Evolutionary conservation across 2,888 invertebrate species (phyloP).

Genomic region (Perizoma affinitatum): DNA sequence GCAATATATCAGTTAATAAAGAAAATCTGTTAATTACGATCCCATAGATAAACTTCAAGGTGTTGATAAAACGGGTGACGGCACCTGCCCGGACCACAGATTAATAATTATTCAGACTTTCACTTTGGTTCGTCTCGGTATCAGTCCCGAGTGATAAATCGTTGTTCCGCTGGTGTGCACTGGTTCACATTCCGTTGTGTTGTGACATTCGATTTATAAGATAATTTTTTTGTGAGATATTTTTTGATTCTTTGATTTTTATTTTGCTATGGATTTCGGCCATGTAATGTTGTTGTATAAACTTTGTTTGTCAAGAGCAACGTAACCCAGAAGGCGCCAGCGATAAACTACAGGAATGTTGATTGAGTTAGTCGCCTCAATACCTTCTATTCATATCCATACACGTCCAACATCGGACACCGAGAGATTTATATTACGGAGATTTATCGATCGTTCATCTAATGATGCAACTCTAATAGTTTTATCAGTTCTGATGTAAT

Average conservation of each 20-base stretch:
- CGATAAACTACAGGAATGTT: conserved; percentile 51
- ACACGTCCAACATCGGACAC: conserved; percentile 18
- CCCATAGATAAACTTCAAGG: conserved; percentile 34
- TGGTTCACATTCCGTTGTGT: conserved; percentile 3
- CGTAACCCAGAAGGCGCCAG: conserved; percentile 11
- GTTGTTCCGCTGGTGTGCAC: conserved; percentile 3
- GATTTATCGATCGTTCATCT: conserved; percentile 39
- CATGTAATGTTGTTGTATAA: no score
- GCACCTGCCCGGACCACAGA: conserved; percentile 23
- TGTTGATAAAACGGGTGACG: conserved; percentile 30
- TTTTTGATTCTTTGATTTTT: not conserved
- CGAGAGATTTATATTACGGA: conserved; percentile 20
- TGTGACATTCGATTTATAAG: conserved; percentile 11
- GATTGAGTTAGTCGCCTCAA: conserved; percentile 56
- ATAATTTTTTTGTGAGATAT: not conserved
- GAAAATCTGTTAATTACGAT: conserved; percentile 41
- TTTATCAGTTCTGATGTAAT: conserved; percentile 34
- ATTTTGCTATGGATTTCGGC: no score
- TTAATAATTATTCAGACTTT: conserved; percentile 29
- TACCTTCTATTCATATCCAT: conserved; percentile 36
- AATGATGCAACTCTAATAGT: conserved; percentile 36
- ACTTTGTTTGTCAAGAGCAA: not conserved
- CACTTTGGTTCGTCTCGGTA: conserved; percentile 27
- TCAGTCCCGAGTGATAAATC: conserved; percentile 23
- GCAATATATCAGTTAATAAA: conserved; percentile 13